These are phyloP conservation scores for Cheilosia grossa DNA, from an alignment of 2,888 invertebrate species.

Conservation along the genomic window DNA sequence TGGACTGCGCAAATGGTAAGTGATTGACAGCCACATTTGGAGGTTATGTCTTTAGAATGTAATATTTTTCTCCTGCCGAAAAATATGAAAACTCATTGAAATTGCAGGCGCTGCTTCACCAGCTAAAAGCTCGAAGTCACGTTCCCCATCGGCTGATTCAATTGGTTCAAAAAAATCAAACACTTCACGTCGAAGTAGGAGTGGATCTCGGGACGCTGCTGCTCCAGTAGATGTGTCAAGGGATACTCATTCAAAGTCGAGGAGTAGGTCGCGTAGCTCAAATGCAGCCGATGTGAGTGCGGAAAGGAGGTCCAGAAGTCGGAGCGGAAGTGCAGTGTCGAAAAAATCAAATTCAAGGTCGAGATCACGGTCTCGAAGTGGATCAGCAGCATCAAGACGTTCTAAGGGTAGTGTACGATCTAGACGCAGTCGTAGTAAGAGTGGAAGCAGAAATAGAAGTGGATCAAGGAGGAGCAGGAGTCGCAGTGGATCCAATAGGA, in stretches of 20 bases:
- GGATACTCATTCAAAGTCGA: constrained; percentile 65
- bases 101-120: constrained; percentile 44
- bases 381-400: constrained; percentile 47
- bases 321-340: constrained; percentile 65
- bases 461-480: constrained; percentile 76
- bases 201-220: constrained; percentile 46
- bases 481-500: constrained; percentile 70
- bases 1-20: constrained; percentile 70
- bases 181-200: constrained; percentile 46
- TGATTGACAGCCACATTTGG: constrained; percentile 7
- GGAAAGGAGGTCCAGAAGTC: constrained; percentile 70
- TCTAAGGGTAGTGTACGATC: constrained; percentile 58
- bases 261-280: constrained; percentile 73
- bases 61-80: constrained; percentile 12
- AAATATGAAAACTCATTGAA: neutral
- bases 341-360: constrained; percentile 62
- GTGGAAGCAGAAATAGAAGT: constrained; percentile 75
- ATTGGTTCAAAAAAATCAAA: constrained; percentile 55
- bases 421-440: constrained; percentile 65
- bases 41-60: constrained; percentile 54
- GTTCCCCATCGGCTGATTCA: constrained; percentile 63
- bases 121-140: constrained; percentile 49
- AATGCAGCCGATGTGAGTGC: constrained; percentile 43
- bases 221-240: constrained; percentile 7
- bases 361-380: constrained; percentile 56